A percentile compares a stretch with the other conserved stretches of the same genome.
phyloP scores from a whole-genome alignment of 2,797 vertebrate genomes.

The Anisognathus igniventris region DNA sequence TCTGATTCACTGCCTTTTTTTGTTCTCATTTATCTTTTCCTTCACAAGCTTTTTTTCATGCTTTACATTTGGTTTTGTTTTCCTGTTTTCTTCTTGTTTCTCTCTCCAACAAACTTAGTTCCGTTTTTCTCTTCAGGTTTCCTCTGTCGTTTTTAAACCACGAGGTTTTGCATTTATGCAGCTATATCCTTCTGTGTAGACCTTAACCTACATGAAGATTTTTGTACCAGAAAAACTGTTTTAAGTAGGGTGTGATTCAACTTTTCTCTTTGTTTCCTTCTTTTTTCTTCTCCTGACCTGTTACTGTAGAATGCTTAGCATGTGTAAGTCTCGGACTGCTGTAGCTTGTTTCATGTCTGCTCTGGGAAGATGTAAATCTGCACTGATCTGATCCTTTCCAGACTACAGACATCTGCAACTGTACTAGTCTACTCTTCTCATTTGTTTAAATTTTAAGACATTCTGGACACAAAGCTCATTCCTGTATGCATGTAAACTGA shows the following conservation, averaged over 20 bases:
- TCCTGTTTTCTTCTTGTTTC: not conserved
- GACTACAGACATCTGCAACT: not conserved
- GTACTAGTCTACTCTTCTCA: not conserved
- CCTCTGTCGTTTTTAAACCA: not conserved
- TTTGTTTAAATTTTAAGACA: not conserved
- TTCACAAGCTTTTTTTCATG: not conserved
- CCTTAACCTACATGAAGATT: not conserved
- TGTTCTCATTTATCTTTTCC: not conserved
- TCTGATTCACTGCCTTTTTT: not conserved
- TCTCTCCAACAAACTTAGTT: not conserved
- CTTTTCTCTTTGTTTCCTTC: not conserved
- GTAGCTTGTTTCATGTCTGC: not conserved
- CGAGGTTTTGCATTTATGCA: not conserved
- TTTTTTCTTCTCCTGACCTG: not conserved
- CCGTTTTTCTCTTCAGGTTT: not conserved
- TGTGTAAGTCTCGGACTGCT: not conserved
- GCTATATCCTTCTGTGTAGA: not conserved
- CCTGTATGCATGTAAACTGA: not conserved
- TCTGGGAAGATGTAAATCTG: not conserved
- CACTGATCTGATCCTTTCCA: not conserved
- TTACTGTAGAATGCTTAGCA: not conserved
- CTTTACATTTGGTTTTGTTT: not conserved
- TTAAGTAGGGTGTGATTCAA: not conserved
- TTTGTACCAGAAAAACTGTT: not conserved
- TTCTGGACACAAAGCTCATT: not conserved